Evolutionary conservation across 2,797 vertebrate species (phyloP).

Genomic region (Balearica regulorum): DNA sequence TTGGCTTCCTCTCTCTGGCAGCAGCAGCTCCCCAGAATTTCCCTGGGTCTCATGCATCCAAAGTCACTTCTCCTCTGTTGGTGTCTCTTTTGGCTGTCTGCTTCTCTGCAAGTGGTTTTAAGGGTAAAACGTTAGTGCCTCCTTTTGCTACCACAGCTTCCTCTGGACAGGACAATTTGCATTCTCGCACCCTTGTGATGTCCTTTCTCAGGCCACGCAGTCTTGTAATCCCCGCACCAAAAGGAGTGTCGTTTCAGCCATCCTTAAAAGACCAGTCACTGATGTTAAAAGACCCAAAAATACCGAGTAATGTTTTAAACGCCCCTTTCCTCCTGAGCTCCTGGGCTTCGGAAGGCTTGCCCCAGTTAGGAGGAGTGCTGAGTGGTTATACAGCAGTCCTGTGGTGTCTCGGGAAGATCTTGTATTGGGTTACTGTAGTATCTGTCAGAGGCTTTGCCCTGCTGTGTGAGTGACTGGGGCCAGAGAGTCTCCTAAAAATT

Average conservation of each 20-base stretch:
- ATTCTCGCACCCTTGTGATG: not conserved
- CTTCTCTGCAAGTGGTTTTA: not conserved
- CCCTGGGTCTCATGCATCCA: not conserved
- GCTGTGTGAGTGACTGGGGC: not conserved
- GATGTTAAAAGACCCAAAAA: not conserved
- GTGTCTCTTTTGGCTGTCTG: not conserved
- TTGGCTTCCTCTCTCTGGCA: constrained; percentile 4
- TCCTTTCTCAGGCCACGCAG: not conserved
- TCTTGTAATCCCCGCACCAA: not conserved
- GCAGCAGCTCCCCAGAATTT: not conserved
- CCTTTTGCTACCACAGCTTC: not conserved
- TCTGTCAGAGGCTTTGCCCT: not conserved
- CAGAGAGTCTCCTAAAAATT: not conserved
- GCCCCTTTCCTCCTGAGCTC: not conserved
- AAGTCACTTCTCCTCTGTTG: constrained; percentile 11
- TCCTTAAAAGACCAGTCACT: not conserved
- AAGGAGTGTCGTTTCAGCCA: not conserved
- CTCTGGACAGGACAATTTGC: not conserved
- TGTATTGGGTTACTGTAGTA: not conserved
- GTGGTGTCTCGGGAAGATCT: not conserved
- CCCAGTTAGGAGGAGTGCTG: not conserved
- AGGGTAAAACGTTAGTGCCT: not conserved
- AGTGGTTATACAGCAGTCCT: not conserved
- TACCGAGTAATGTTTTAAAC: not conserved
- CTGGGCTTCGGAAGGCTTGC: not conserved